Evolutionary conservation across 2,888 invertebrate species (phyloP), one percentile per base, ranked within the genome.

Genomic region (Baronia brevicornis): DNA sequence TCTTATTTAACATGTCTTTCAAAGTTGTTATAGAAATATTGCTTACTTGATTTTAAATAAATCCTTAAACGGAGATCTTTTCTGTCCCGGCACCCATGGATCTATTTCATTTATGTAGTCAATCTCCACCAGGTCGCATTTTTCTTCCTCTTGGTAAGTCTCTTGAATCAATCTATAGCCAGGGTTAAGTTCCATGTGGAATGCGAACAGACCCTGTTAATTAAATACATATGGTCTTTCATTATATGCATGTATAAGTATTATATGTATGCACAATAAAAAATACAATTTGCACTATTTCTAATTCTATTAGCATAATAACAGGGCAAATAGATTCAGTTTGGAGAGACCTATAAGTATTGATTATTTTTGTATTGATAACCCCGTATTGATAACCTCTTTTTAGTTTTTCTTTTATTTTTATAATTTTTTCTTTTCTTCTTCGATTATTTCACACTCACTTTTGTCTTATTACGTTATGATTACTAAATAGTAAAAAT

Each of bases 71-170:
- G 82, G 73, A 0, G 86, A 85, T 3, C 85, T 60, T 49, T 85
- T 88, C 51, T 74, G 84, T 0, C 85, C 78, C 0, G 85, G 79
- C 1, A 87, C 56, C 84, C 85, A 86, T 0, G 88, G 87, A 24
- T 86, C 84, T 1, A 80, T 74, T 32, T 85, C 72, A 42, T 85
- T 86, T 17, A 86, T 72, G 46, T 79, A 87, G 41, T 79, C 77
- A 0, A 88, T 85, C 44, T 88, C 88, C 17, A 85, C 84, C 25
- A 89, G 59, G 15, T 87, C 88, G 33, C 89, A 89, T 41, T 89
- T 89, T 52, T 89, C 89, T 2, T 85, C 78, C 40, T 89, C 89
- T 5, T 69, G 71, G 45, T 79, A 89, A 0, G 87, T 88, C 44
- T 87, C 86, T 44, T 86, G 86, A 30, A 88, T 84, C 7, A 88